Conservation (phyloP, 2,113 vertebrate genomes). For the Echinops telfairi region DNA sequence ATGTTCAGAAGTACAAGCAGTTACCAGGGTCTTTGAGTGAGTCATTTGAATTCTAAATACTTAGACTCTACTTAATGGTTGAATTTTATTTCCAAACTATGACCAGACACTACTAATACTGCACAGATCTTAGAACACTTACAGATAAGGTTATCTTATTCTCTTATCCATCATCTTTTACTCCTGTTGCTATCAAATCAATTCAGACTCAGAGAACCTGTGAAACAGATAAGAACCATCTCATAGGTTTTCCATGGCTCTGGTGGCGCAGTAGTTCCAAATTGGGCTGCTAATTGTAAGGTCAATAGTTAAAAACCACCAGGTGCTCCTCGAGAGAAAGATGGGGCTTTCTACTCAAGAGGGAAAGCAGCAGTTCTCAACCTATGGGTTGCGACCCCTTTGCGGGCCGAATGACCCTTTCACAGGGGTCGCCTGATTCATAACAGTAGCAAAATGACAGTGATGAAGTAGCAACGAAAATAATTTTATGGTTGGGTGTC, state of each 20-base stretch:
- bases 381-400: no score
- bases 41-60: slow-evolving; percentile 42
- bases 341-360: no score
- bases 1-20: slow-evolving; percentile 47
- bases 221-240: background rate
- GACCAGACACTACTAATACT: slow-evolving; percentile 50
- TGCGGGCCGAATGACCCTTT: no score
- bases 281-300: no score
- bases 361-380: no score
- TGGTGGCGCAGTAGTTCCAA: no score
- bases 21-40: slow-evolving; percentile 48
- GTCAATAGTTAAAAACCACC: no score
- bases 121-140: background rate
- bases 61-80: slow-evolving; percentile 54
- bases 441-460: no score
- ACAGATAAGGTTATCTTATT: background rate
- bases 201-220: background rate
- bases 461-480: no score
- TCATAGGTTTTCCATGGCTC: background rate
- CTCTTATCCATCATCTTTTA: background rate
- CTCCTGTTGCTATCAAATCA: background rate
- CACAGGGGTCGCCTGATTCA: no score
- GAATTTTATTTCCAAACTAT: slow-evolving; percentile 57
- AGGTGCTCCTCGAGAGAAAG: no score
- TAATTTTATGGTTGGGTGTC: no score